Percentiles rank a stretch among this genome's conserved stretches.
Conservation (phyloP, 1,140 invertebrate genomes). For the Drosophila kohkoa region DNA sequence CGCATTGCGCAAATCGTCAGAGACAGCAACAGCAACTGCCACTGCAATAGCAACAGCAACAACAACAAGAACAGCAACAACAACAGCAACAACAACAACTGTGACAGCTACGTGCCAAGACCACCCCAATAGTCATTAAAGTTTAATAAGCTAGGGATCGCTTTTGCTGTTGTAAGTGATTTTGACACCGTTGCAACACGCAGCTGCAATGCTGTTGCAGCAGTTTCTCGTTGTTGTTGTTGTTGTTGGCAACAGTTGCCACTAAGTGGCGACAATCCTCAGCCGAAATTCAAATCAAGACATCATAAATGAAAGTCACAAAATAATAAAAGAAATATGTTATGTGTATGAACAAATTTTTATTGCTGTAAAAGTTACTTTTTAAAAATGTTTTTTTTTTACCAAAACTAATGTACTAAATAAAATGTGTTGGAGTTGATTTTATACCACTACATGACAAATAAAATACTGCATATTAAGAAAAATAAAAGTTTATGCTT, state of each 20-base stretch:
- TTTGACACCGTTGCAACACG: constrained; percentile 44
- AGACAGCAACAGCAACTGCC: constrained; percentile 37
- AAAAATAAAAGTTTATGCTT: too few species aligned
- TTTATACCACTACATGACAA: too few species aligned
- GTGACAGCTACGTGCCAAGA: constrained; percentile 64
- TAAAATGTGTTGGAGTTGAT: too few species aligned
- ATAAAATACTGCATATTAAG: too few species aligned
- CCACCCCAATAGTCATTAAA: constrained; percentile 73
- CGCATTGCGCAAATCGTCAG: constrained; percentile 55
- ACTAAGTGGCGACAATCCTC: background rate
- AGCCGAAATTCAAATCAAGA: background rate
- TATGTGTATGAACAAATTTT: too few species aligned
- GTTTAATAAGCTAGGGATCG: constrained; percentile 71
- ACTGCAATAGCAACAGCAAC: constrained; percentile 23
- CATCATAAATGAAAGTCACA: background rate
- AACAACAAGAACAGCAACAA: constrained; percentile 25
- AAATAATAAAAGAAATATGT: too few species aligned
- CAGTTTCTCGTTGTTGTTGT: constrained; percentile 2
- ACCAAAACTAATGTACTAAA: too few species aligned
- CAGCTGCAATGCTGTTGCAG: constrained; percentile 37
- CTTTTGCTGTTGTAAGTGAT: constrained; percentile 45
- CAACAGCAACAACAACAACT: constrained; percentile 36
- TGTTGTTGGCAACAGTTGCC: constrained; percentile 9
- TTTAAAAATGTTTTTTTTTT: too few species aligned
- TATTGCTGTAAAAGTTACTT: too few species aligned